Evolutionary conservation across 92 coral and sea anemone species (phyloP).

Genomic region (Bergia puertoricense): DNA sequence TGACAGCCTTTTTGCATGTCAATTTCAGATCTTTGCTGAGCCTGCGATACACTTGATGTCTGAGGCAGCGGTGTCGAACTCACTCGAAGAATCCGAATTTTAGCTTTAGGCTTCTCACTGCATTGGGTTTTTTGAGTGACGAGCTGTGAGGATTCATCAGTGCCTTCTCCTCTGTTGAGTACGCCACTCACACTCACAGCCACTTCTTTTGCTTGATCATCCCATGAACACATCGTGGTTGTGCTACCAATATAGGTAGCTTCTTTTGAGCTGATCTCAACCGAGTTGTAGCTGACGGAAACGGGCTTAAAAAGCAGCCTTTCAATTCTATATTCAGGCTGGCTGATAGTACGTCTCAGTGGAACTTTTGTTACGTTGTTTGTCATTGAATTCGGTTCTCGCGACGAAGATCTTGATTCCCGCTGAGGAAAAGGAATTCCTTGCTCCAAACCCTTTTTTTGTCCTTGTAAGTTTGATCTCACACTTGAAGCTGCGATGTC

Average conservation of each 20-base stretch:
- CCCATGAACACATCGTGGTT: neutral
- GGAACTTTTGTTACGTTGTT: neutral
- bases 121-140: neutral
- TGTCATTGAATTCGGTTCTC: neutral
- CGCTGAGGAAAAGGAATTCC: neutral
- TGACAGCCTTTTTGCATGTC: neutral
- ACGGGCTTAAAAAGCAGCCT: conserved; percentile 14
- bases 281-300: conserved; percentile 29
- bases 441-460: neutral
- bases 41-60: neutral
- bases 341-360: neutral
- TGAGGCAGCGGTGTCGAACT: conserved; percentile 26
- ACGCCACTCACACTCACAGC: neutral
- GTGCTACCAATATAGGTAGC: neutral
- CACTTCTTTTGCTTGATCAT: neutral
- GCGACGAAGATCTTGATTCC: neutral
- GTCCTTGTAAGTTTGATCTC: neutral
- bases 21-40: neutral
- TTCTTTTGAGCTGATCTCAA: neutral
- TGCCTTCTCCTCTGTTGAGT: neutral
- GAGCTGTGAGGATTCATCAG: neutral
- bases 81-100: conserved; percentile 33
- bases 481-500: neutral
- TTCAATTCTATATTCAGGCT: conserved; percentile 13
- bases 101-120: neutral